Evolutionary conservation across 1,140 invertebrate species (phyloP), one percentile per base, ranked within the genome.

Genomic region (Drosophila obscura): DNA sequence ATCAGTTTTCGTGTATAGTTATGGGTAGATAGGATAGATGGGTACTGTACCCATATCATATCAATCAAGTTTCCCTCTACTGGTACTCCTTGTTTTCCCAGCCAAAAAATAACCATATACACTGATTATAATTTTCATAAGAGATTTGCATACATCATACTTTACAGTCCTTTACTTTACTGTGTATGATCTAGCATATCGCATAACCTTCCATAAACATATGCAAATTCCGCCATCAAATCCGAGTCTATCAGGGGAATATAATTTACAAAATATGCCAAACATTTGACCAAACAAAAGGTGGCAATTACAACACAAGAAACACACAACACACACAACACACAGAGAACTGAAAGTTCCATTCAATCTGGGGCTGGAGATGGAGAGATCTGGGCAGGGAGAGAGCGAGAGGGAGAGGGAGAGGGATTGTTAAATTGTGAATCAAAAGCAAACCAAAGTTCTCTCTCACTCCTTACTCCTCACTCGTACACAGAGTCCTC

Each of bases 181-280:
- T 19, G 2, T 19, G 19, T 19, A 16, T 51, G 51, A 66, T 64
- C 46, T 51, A 66, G 59, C 60, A 60, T 60, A 67, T 65, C 53
- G 41, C 35, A 64, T 59, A 43, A 43, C 22, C 45, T 52, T 35
- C 43, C 41, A 60, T 75, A 51, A 59, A 48, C 15, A 39, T 80
- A 84, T 85, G 81, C 60, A 76, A 85, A 83, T 76, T 41, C 45
- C 46, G 9, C 22, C 60, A 60, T 61, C 50, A 50, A 61, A 69
- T 43, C 43, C n/a, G 53, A 15, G 60, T 52, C 35, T 31, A 28
- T 15, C 16, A 13, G 35, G 13, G 4, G 49, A 75, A 57, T 74
- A 67, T 77, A 73, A 77, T 82, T 87, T 85, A 85, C 69, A 75
- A 85, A 85, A 82, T 87, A 82, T 75, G 71, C 50, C 82, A 79